Percentiles rank a stretch among this genome's conserved stretches.
These are phyloP conservation scores for Thaumetopoea pityocampa DNA, from an alignment of 1,140 invertebrate species.

Conservation along the genomic window DNA sequence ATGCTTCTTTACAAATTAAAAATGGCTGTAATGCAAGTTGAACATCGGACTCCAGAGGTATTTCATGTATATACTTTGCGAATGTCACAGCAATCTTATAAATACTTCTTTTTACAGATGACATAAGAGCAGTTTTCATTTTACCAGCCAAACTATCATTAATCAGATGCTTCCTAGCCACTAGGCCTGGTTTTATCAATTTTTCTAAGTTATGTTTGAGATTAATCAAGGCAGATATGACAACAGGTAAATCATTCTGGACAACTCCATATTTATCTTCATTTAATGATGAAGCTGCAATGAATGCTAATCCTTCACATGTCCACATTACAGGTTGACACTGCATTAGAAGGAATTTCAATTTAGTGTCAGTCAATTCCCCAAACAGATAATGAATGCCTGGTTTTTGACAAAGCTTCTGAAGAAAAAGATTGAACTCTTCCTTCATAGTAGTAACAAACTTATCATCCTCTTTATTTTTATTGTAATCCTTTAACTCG, in stretches of 20 bases:
- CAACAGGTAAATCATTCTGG: conserved; percentile 83
- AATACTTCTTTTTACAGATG: conserved; percentile 83
- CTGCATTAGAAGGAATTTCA: conserved; percentile 79
- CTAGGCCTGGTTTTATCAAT: conserved; percentile 79
- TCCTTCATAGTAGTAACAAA: conserved; percentile 51
- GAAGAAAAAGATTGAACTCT: conserved; percentile 48
- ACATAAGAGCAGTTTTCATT: conserved; percentile 78
- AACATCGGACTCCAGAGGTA: conserved; percentile 76
- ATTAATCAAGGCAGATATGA: conserved; percentile 80
- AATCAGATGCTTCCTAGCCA: conserved; percentile 77
- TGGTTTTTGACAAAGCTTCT: conserved; percentile 75
- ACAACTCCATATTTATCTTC: conserved; percentile 89
- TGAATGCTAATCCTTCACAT: conserved; percentile 80
- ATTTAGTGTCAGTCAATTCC: conserved; percentile 81
- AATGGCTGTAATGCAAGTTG: conserved; percentile 69
- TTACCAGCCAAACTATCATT: conserved; percentile 78
- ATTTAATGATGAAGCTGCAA: conserved; percentile 80
- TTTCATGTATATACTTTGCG: conserved; percentile 80
- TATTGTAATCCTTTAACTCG: conserved; percentile 47
- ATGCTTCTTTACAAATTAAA: conserved; percentile 72
- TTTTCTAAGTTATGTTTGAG: conserved; percentile 84
- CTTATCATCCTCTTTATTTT: conserved; percentile 51
- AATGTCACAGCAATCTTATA: conserved; percentile 84
- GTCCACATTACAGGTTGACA: conserved; percentile 84
- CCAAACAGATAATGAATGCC: conserved; percentile 83